Percentiles rank a stretch among this genome's conserved stretches.
phyloP scores from a whole-genome alignment of 2,888 invertebrate species.

The Lepidochrysops patricia region DNA sequence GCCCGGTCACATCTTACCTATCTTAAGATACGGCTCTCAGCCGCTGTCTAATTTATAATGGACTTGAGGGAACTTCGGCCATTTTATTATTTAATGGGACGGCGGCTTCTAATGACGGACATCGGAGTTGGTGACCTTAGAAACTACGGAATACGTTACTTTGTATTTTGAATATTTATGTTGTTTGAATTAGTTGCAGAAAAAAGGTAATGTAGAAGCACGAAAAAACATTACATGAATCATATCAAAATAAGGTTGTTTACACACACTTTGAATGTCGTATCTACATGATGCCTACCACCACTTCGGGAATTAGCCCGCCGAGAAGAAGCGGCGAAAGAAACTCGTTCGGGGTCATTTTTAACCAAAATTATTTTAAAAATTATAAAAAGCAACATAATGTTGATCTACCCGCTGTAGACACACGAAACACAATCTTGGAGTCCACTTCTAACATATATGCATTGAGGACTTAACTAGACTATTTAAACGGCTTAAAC shows the following conservation, averaged over 20 bases:
- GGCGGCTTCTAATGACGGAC: conserved; percentile 70
- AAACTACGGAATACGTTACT: conserved; percentile 2
- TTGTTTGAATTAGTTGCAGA: background rate
- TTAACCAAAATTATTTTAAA: too few species aligned
- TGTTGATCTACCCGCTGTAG: too few species aligned
- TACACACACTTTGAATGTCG: too few species aligned
- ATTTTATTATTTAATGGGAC: conserved; percentile 74
- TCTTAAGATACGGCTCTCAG: conserved; percentile 71
- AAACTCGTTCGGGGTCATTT: too few species aligned
- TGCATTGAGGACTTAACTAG: background rate
- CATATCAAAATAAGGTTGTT: too few species aligned
- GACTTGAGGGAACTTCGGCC: conserved; percentile 72
- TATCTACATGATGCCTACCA: too few species aligned
- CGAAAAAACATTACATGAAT: too few species aligned
- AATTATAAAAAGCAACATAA: too few species aligned
- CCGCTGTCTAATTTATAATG: conserved; percentile 75
- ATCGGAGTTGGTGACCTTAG: conserved; percentile 42
- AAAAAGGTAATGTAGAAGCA: too few species aligned
- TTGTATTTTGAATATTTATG: background rate
- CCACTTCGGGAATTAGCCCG: too few species aligned
- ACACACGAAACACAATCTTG: background rate
- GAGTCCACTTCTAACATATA: too few species aligned
- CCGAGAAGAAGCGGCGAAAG: too few species aligned
- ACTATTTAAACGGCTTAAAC: background rate
- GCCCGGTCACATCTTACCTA: conserved; percentile 72